A percentile compares a stretch with the other conserved stretches of the same genome.
phyloP scores from a whole-genome alignment of 2,888 invertebrate genomes.

The Agrilus cyanescens region DNA sequence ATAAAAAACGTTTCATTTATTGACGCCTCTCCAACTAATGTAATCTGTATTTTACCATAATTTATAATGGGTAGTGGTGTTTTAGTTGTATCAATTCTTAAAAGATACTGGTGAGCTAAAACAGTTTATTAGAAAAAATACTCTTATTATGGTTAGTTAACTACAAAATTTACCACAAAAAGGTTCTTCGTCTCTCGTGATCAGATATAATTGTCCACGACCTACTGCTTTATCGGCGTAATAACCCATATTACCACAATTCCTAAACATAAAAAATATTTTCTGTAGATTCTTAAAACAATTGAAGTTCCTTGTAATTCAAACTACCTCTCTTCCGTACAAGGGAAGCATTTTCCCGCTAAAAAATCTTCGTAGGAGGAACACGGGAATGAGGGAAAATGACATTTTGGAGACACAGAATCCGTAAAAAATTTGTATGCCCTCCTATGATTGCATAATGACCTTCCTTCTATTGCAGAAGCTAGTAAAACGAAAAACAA shows the following conservation, averaged over 20 bases:
- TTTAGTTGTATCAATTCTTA: constrained; percentile 66
- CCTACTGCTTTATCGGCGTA: constrained; percentile 77
- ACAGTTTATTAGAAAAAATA: constrained; percentile 4
- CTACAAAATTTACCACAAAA: constrained; percentile 61
- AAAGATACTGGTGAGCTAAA: constrained; percentile 75
- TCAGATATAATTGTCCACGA: constrained; percentile 74
- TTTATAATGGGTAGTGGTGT: constrained; percentile 54
- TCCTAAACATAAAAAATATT: constrained; percentile 20
- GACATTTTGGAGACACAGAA: constrained; percentile 81
- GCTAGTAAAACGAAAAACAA: constrained; percentile 37
- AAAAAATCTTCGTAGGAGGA: constrained; percentile 73
- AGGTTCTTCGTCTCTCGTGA: constrained; percentile 84
- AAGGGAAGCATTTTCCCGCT: constrained; percentile 65
- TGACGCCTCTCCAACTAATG: constrained; percentile 66
- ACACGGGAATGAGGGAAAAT: constrained; percentile 86
- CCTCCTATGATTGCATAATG: constrained; percentile 83
- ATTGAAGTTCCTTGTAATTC: not conserved
- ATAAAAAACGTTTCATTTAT: constrained; percentile 83
- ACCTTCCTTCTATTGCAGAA: constrained; percentile 72
- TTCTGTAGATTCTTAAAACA: not conserved
- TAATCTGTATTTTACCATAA: constrained; percentile 69
- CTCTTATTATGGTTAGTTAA: not conserved
- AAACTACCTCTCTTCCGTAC: constrained; percentile 37
- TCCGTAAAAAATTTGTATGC: constrained; percentile 93
- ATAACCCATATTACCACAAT: constrained; percentile 88